A percentile compares a stretch with the other conserved stretches of the same genome.
phyloP scores from a whole-genome alignment of 92 coral and sea anemone species.

The Palythoa grandiflora region DNA sequence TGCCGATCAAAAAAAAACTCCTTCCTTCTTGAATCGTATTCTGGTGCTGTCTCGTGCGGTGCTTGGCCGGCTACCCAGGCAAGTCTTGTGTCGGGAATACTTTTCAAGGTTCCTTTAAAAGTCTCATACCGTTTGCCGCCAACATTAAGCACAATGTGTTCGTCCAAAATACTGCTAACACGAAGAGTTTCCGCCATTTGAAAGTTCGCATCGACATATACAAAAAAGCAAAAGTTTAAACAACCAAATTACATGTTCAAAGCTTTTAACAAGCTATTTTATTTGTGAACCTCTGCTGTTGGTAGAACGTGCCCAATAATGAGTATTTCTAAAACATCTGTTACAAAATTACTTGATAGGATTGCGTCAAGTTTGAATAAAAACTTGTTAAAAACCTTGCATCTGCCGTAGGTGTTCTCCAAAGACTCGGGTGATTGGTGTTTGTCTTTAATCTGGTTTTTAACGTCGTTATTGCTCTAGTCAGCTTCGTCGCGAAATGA shows the following conservation, averaged over 20 bases:
- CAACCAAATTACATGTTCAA: background rate
- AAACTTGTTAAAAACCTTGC: background rate
- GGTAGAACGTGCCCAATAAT: background rate
- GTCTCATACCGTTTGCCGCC: conserved; percentile 85
- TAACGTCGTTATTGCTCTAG: background rate
- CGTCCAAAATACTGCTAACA: conserved; percentile 22
- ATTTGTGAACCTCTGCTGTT: background rate
- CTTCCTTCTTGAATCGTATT: conserved; percentile 65
- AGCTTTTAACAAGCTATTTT: background rate
- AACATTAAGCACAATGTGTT: conserved; percentile 74
- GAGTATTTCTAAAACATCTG: conserved; percentile 9
- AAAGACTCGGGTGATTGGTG: conserved; percentile 22
- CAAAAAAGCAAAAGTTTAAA: background rate
- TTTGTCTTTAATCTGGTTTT: background rate
- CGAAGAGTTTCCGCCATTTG: background rate
- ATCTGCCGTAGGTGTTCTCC: background rate
- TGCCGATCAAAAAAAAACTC: conserved; percentile 88
- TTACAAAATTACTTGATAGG: conserved; percentile 1
- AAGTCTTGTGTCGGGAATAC: conserved; percentile 82
- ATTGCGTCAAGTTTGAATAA: background rate
- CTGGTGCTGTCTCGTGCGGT: conserved; percentile 67
- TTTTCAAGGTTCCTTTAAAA: conserved; percentile 72
- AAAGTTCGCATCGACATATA: background rate
- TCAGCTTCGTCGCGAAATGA: background rate
- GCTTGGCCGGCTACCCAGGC: conserved; percentile 75